phyloP scores from a whole-genome alignment of 2,888 invertebrate species.

The Zygaena filipendulae region DNA sequence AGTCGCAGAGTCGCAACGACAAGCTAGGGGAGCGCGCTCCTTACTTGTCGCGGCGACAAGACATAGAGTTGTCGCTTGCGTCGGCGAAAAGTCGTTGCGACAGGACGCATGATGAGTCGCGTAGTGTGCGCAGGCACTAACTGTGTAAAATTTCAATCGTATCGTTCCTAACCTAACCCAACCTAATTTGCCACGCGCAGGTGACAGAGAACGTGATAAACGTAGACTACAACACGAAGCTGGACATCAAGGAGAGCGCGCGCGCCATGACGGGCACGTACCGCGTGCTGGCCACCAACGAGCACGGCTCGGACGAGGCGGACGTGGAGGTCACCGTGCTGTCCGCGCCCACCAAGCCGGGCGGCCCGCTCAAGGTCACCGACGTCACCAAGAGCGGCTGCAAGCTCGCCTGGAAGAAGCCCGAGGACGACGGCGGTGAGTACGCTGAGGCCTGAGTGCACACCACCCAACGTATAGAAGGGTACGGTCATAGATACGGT shows the following conservation, averaged over 20 bases:
- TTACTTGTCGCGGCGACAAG: too few species aligned
- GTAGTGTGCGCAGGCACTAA: too few species aligned
- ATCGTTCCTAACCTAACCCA: too few species aligned
- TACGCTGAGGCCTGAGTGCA: conserved; percentile 9
- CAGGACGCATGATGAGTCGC: too few species aligned
- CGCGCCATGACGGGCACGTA: conserved; percentile 92
- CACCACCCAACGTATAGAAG: neutral
- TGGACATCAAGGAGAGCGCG: conserved; percentile 80
- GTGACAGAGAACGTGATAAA: conserved; percentile 82
- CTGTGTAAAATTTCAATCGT: too few species aligned
- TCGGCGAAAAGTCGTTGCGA: too few species aligned
- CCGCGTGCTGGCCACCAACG: conserved; percentile 89
- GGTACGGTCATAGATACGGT: too few species aligned
- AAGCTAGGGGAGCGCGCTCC: too few species aligned
- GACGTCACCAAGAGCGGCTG: conserved; percentile 92
- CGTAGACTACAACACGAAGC: conserved; percentile 90
- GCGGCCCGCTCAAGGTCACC: conserved; percentile 88
- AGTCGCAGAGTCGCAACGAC: too few species aligned
- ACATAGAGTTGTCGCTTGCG: too few species aligned
- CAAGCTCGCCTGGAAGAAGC: conserved; percentile 93
- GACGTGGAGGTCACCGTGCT: conserved; percentile 93
- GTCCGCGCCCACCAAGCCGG: conserved; percentile 85
- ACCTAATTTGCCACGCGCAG: too few species aligned
- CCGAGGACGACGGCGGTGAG: conserved; percentile 91
- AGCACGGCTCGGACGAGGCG: conserved; percentile 92